Percentiles rank a stretch among this genome's conserved stretches.
phyloP scores from a whole-genome alignment of 2,113 vertebrate genomes.

The Nipponia nippon region DNA sequence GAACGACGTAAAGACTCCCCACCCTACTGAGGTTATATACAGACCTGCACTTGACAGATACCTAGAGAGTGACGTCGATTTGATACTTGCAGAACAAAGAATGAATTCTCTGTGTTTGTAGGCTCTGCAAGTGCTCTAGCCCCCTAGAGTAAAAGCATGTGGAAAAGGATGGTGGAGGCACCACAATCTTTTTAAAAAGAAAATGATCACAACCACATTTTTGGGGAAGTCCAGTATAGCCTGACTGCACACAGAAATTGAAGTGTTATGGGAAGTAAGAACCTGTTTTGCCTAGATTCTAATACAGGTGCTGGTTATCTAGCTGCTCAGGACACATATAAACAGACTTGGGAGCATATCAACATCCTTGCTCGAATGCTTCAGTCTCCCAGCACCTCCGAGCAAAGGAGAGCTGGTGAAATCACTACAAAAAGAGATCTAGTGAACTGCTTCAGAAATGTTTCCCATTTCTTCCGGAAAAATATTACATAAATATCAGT shows the following conservation, averaged over 20 bases:
- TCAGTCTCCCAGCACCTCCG: background rate
- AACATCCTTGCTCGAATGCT: background rate
- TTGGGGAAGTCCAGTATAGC: background rate
- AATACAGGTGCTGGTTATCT: background rate
- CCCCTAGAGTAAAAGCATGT: background rate
- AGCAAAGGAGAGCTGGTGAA: background rate
- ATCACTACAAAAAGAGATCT: background rate
- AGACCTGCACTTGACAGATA: background rate
- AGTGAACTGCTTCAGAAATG: background rate
- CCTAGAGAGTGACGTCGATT: background rate
- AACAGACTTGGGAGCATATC: background rate
- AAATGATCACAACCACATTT: background rate
- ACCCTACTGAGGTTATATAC: background rate
- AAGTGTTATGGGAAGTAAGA: background rate
- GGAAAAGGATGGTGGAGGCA: background rate
- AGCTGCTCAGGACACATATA: background rate
- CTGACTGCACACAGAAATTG: background rate
- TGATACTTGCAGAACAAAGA: background rate
- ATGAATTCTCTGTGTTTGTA: background rate
- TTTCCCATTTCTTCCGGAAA: background rate
- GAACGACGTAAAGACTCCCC: background rate
- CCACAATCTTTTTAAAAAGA: background rate
- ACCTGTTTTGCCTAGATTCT: background rate
- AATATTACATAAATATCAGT: background rate
- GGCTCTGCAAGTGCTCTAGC: background rate